Percentiles rank a stretch among this genome's conserved stretches.
Evolutionary conservation across 92 coral and sea anemone species (phyloP).

Genomic region (Galaxea fascicularis): DNA sequence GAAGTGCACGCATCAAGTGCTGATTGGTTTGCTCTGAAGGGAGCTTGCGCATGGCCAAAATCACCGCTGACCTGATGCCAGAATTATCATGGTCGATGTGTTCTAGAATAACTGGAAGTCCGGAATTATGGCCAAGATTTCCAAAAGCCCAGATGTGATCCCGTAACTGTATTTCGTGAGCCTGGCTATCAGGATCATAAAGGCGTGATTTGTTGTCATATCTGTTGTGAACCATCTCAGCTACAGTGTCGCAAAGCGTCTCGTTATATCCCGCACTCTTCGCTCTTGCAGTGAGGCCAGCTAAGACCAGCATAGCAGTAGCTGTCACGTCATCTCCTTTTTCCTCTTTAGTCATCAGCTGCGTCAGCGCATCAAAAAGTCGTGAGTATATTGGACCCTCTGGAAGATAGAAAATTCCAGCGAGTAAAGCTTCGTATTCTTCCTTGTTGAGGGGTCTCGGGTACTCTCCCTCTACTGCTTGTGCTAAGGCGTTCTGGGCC

Average conservation of each 20-base stretch:
- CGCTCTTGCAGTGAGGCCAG: slow-evolving; percentile 82
- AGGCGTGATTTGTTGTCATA: slow-evolving; percentile 82
- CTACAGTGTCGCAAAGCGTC: slow-evolving; percentile 76
- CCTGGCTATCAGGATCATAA: slow-evolving; percentile 80
- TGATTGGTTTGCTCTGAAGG: slow-evolving; percentile 79
- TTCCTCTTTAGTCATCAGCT: slow-evolving; percentile 48
- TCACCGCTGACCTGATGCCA: slow-evolving; percentile 90
- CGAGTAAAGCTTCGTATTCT: slow-evolving; percentile 79
- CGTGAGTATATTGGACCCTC: slow-evolving; percentile 85
- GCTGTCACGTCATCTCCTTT: slow-evolving; percentile 76
- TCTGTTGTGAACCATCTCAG: slow-evolving; percentile 82
- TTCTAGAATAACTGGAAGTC: slow-evolving; percentile 78
- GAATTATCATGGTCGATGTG: slow-evolving; percentile 95
- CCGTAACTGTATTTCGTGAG: slow-evolving; percentile 81
- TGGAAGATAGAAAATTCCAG: slow-evolving; percentile 88
- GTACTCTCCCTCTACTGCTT: slow-evolving; percentile 67
- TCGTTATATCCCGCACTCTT: slow-evolving; percentile 85
- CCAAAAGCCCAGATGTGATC: slow-evolving; percentile 98
- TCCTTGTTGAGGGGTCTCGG: slow-evolving; percentile 82
- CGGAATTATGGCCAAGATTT: slow-evolving; percentile 93
- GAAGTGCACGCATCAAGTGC: slow-evolving; percentile 73
- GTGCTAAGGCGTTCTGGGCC: slow-evolving; percentile 83
- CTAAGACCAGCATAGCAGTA: slow-evolving; percentile 87
- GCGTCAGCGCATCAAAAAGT: slow-evolving; percentile 77
- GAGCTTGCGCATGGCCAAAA: slow-evolving; percentile 92